phyloP scores from a whole-genome alignment of 2,888 invertebrate genomes.

The Drosophila borealis region DNA sequence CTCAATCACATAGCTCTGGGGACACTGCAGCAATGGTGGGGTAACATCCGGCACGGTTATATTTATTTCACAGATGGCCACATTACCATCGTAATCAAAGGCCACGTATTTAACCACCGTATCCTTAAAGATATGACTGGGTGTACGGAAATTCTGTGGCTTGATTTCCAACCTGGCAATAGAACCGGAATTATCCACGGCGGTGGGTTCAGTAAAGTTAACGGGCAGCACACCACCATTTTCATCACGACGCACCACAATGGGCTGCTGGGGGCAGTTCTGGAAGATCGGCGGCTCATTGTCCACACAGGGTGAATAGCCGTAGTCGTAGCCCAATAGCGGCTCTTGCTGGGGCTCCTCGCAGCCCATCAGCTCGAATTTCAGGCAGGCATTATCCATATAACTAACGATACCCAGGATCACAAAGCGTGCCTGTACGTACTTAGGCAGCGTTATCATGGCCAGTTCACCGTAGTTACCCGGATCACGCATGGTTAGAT shows the following conservation, averaged over 20 bases:
- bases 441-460: slow-evolving; percentile 97
- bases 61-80: slow-evolving; percentile 98
- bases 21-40: slow-evolving; percentile 95
- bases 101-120: slow-evolving; percentile 97
- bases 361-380: slow-evolving; percentile 98
- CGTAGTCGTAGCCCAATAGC: slow-evolving; percentile 95
- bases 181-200: slow-evolving; percentile 97
- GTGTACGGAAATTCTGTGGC: slow-evolving; percentile 95
- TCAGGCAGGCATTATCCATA: slow-evolving; percentile 97
- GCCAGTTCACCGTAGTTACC: slow-evolving; percentile 98
- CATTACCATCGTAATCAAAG: slow-evolving; percentile 98
- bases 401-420: slow-evolving; percentile 98
- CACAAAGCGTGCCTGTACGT: slow-evolving; percentile 96
- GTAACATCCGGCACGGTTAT: slow-evolving; percentile 97
- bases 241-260: slow-evolving; percentile 94
- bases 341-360: slow-evolving; percentile 93
- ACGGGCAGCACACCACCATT: slow-evolving; percentile 96
- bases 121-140: slow-evolving; percentile 94
- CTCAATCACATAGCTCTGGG: slow-evolving; percentile 97
- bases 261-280: slow-evolving; percentile 97
- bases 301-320: slow-evolving; percentile 96
- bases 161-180: slow-evolving; percentile 96
- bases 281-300: slow-evolving; percentile 98
- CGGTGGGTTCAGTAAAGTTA: slow-evolving; percentile 96
- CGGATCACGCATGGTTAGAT: slow-evolving; percentile 97